Evolutionary conservation across 1,140 invertebrate genomes (phyloP), one percentile per base, ranked within the genome.

Genomic region (Luehdorfia chinensis): DNA sequence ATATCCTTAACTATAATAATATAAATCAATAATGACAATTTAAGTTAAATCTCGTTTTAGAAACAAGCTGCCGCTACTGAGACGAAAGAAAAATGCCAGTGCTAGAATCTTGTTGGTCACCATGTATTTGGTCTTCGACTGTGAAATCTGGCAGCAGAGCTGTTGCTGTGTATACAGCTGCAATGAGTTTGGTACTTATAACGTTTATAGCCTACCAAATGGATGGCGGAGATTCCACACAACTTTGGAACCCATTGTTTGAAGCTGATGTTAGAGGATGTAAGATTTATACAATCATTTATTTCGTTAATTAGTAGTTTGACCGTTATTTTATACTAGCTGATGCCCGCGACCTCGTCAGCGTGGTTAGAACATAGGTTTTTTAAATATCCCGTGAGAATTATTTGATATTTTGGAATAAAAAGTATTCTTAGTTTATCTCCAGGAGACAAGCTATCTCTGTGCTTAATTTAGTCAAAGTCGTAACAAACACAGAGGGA

Each of bases 221-320:
- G 83, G 81, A 75, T 64, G 95, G 95, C 44, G 95, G 95, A 14
- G 95, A 96, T 66, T 96, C 95, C 0, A 92, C 93, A 0, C 94
- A 96, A 66, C 80, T 96, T 7, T 96, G 95, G 81, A 94, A 94
- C 64, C 95, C 95, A 0, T 80, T 96, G 14, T 97, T 96, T 85
- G 95, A 97, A 84, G 92, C 94, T 19, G 94, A 96, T 88, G 88
- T 95, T 9, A 88, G 92, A 73, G 81, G 78, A 47, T 94, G 93
- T 94, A 88, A 91, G 92, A 91, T 45, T 41, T 52, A 50, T 68
- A 31, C 7, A n/a, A 30, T 30, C n/a, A n/a, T n/a, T n/a, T n/a
- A n/a, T n/a, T n/a, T n/a, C n/a, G 15, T 5, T 13, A 30, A 30
- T 9, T 33, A 3, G 2, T 18, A 2, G 15, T 2, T 11, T 4